A percentile compares a stretch with the other conserved stretches of the same genome.
These are phyloP conservation scores for Pinna nobilis DNA, from an alignment of 1,140 invertebrate species.

Conservation along the genomic window DNA sequence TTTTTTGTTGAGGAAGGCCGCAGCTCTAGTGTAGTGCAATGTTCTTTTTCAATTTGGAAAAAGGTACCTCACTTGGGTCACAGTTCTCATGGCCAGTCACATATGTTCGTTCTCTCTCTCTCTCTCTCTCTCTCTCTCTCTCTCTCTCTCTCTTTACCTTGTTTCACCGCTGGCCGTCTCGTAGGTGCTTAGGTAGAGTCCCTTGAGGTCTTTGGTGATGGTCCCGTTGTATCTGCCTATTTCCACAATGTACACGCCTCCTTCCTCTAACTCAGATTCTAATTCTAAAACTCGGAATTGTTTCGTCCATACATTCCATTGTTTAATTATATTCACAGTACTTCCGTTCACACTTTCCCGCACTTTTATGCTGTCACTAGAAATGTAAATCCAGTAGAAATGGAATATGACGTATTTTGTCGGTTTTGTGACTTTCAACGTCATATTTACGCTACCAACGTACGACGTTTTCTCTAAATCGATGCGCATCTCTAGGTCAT, in stretches of 20 bases:
- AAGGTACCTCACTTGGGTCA: no score
- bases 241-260: conserved; percentile 38
- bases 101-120: no score
- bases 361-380: neutral
- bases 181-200: conserved; percentile 60
- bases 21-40: no score
- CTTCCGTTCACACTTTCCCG: neutral
- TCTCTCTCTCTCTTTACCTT: conserved; percentile 56
- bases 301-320: conserved; percentile 31
- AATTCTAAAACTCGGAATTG: conserved; percentile 57
- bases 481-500: conserved; percentile 50
- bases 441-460: conserved; percentile 52
- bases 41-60: no score
- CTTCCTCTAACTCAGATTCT: conserved; percentile 27
- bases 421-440: conserved; percentile 26
- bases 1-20: no score
- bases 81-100: no score
- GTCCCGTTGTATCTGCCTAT: conserved; percentile 47
- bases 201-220: conserved; percentile 54
- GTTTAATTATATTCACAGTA: conserved; percentile 30
- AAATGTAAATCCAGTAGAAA: conserved; percentile 11
- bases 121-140: no score
- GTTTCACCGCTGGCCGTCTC: conserved; percentile 45
- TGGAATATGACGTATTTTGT: conserved; percentile 60
- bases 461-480: conserved; percentile 53